Conservation (phyloP, 2,113 vertebrate species). For the Paratilapia polleni region DNA sequence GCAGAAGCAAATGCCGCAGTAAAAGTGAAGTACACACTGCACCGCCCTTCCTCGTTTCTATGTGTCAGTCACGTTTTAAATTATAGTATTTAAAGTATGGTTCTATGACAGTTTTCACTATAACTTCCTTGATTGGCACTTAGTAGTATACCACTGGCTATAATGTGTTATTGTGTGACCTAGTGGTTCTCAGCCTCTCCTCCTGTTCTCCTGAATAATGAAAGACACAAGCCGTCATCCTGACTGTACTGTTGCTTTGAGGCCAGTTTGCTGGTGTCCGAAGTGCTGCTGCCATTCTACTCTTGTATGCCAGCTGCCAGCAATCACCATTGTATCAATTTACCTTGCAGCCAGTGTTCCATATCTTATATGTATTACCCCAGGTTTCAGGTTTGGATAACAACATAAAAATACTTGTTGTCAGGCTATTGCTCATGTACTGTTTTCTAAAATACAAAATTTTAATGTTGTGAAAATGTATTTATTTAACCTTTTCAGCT, state of each 20-base stretch:
- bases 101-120: not conserved
- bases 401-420: not conserved
- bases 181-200: conserved; percentile 66
- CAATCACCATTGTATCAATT: conserved; percentile 31
- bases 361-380: conserved; percentile 6
- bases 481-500: not conserved
- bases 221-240: conserved; percentile 58
- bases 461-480: not conserved
- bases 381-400: not conserved
- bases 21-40: conserved; percentile 23
- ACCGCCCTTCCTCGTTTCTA: not conserved
- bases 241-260: conserved; percentile 42
- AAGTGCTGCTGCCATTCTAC: conserved; percentile 56
- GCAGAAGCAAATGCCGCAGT: conserved; percentile 52
- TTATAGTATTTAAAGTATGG: not conserved
- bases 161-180: conserved; percentile 51
- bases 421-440: not conserved
- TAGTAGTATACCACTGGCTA: conserved; percentile 1
- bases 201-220: conserved; percentile 83
- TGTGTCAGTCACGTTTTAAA: not conserved
- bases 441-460: not conserved
- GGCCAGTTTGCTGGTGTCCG: conserved; percentile 56
- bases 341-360: conserved; percentile 15
- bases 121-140: conserved; percentile 5
- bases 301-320: conserved; percentile 19